Conservation (phyloP, 2,888 invertebrate genomes). For the Chymomyza caudatula region DNA sequence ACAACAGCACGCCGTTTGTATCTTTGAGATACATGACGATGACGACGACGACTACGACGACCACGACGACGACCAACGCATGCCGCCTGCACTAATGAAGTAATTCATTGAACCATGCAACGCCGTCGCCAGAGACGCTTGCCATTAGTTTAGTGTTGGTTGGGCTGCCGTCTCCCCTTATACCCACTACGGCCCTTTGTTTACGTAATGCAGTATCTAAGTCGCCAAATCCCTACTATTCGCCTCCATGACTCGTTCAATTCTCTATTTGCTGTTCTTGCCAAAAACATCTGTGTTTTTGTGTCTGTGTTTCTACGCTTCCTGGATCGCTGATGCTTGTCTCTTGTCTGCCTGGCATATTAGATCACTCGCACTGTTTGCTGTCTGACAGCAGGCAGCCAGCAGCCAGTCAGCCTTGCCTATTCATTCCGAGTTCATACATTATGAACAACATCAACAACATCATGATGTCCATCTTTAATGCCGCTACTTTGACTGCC, state of each 20-base stretch:
- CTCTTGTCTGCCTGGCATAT: slow-evolving; percentile 37
- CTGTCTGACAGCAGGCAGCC: slow-evolving; percentile 2
- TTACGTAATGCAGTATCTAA: slow-evolving; percentile 7
- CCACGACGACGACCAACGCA: slow-evolving; percentile 48
- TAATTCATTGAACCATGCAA: slow-evolving; percentile 74
- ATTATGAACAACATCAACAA: not conserved
- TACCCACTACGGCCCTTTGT: slow-evolving; percentile 28
- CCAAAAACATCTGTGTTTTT: slow-evolving; percentile 46
- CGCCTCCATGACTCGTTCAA: slow-evolving; percentile 15
- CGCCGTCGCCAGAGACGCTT: slow-evolving; percentile 46
- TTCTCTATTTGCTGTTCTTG: slow-evolving; percentile 38
- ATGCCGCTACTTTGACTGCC: slow-evolving; percentile 1
- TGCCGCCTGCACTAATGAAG: slow-evolving; percentile 73
- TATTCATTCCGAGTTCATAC: not conserved
- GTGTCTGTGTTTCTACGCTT: slow-evolving; percentile 35
- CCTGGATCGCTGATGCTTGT: slow-evolving; percentile 49
- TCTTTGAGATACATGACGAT: slow-evolving; percentile 39
- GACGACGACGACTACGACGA: slow-evolving; percentile 14
- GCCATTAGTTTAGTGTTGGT: slow-evolving; percentile 64
- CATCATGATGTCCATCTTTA: not conserved
- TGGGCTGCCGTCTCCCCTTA: slow-evolving; percentile 39
- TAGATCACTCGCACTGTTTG: slow-evolving; percentile 53
- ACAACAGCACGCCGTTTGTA: slow-evolving; percentile 6
- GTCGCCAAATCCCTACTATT: not conserved
- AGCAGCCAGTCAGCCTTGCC: slow-evolving; percentile 17